Conservation (phyloP, 2,797 vertebrate genomes). For the Pseudochaenichthys georgianus region DNA sequence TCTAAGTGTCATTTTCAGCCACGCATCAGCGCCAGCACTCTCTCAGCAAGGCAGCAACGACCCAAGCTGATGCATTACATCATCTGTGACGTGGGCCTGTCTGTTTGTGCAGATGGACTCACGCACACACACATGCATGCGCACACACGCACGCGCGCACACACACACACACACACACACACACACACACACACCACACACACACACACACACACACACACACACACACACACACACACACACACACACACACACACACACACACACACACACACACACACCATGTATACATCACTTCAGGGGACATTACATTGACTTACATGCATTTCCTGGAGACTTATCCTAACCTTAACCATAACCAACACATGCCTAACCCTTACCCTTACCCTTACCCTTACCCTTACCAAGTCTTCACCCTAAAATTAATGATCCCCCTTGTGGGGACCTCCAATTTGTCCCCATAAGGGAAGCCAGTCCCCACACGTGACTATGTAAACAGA, state of each 20-base stretch:
- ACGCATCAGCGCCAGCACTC: slow-evolving; percentile 51
- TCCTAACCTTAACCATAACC: no score
- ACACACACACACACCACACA: slow-evolving; percentile 36
- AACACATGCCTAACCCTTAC: no score
- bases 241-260: slow-evolving; percentile 13
- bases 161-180: slow-evolving; percentile 12
- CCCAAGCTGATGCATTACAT: slow-evolving; percentile 68
- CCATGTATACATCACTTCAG: not conserved
- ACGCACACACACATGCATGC: slow-evolving; percentile 25
- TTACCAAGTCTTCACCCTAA: no score
- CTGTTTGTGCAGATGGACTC: slow-evolving; percentile 71
- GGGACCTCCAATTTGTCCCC: no score
- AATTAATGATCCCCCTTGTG: no score
- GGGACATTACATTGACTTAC: no score
- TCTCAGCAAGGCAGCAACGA: slow-evolving; percentile 44
- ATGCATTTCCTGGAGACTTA: no score
- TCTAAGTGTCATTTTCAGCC: slow-evolving; percentile 46
- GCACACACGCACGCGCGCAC: slow-evolving; percentile 17
- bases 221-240: no score
- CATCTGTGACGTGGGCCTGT: slow-evolving; percentile 69
- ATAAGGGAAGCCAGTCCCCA: no score
- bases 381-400: no score
- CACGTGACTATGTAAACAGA: no score
- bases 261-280: slow-evolving; percentile 10
- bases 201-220: slow-evolving; percentile 3